phyloP scores from a whole-genome alignment of 2,797 vertebrate species.

The Thripadectes ignobilis region DNA sequence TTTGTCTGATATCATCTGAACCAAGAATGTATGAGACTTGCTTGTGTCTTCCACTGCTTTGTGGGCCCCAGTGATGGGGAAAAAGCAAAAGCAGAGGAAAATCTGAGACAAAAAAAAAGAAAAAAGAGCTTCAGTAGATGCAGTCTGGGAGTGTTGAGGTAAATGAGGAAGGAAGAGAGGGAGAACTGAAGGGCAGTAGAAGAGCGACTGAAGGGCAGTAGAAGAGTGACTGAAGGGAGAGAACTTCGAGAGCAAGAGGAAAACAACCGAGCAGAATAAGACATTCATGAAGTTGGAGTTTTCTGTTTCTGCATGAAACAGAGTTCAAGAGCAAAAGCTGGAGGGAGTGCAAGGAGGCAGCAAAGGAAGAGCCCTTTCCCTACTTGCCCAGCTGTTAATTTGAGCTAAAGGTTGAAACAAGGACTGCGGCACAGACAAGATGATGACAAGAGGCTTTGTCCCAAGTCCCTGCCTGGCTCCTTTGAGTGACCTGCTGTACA shows the following conservation, averaged over 20 bases:
- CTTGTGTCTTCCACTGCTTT: background rate
- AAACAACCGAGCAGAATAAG: background rate
- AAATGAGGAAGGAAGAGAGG: background rate
- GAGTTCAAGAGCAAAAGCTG: background rate
- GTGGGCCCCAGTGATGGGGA: background rate
- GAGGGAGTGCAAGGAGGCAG: background rate
- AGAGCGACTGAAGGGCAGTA: too few species aligned
- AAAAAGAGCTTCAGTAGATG: background rate
- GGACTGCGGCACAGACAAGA: background rate
- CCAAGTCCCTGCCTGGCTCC: background rate
- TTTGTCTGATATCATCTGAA: background rate
- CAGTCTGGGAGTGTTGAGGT: background rate
- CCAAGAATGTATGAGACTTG: rapidly evolving
- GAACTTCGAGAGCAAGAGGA: background rate
- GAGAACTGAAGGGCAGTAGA: background rate
- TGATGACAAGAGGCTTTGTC: background rate
- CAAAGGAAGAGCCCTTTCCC: background rate
- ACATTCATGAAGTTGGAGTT: background rate
- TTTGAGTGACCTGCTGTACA: background rate
- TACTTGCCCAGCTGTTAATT: background rate
- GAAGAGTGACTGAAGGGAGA: background rate
- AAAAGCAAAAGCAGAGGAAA: background rate
- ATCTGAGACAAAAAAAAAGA: background rate
- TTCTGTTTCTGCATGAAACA: background rate
- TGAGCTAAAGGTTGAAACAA: background rate